Evolutionary conservation across 2,888 invertebrate genomes (phyloP).

Genomic region (Nowickia ferox): DNA sequence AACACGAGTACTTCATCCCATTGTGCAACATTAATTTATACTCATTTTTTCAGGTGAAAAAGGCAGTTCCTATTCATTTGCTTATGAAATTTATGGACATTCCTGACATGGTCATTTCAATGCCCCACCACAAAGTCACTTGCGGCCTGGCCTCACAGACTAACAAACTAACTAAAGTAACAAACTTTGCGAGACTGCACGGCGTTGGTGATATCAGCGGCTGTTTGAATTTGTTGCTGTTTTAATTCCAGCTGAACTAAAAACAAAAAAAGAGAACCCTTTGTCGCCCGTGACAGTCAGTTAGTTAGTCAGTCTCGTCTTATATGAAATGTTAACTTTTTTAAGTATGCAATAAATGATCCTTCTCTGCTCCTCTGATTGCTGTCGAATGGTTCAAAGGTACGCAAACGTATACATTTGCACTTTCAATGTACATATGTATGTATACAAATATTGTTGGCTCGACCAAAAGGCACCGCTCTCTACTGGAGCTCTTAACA

Average conservation of each 20-base stretch:
- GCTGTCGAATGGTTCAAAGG: constrained; percentile 35
- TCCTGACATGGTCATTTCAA: constrained; percentile 74
- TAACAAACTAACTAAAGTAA: constrained; percentile 12
- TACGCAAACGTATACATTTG: constrained; percentile 20
- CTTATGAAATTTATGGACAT: constrained; percentile 80
- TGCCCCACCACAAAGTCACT: constrained; percentile 48
- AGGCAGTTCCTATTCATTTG: constrained; percentile 71
- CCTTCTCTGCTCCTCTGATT: constrained; percentile 48
- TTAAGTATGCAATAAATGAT: constrained; percentile 61
- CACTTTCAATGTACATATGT: neutral
- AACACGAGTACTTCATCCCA: constrained; percentile 5
- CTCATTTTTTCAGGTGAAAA: constrained; percentile 62
- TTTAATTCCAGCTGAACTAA: constrained; percentile 34
- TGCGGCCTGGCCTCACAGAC: constrained; percentile 50
- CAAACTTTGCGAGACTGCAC: constrained; percentile 68
- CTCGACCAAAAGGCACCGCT: constrained; percentile 78
- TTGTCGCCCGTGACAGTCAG: constrained; percentile 32
- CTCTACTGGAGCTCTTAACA: constrained; percentile 81
- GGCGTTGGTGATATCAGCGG: constrained; percentile 67
- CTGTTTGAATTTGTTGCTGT: constrained; percentile 45
- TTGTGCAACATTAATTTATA: constrained; percentile 50
- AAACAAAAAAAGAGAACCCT: constrained; percentile 2
- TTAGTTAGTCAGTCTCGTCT: constrained; percentile 37
- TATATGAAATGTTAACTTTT: constrained; percentile 17
- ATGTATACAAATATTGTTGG: constrained; percentile 26